phyloP scores from a whole-genome alignment of 2,888 invertebrate genomes.

The Epinotia brunnichana region DNA sequence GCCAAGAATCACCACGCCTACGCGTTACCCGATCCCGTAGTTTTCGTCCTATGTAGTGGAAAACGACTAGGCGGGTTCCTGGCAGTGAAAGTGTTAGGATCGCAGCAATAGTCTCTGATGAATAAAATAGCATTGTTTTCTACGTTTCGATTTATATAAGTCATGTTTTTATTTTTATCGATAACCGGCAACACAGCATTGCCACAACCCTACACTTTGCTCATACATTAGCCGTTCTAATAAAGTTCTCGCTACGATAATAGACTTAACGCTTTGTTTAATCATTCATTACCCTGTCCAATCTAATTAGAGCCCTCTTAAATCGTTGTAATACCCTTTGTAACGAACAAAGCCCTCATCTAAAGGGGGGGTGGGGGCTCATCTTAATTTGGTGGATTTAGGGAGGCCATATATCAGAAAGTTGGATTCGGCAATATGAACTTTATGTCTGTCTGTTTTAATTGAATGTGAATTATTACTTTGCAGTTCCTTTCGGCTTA shows the following conservation, averaged over 20 bases:
- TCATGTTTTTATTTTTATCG: neutral
- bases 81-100: neutral
- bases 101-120: neutral
- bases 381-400: slow-evolving; percentile 54
- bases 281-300: slow-evolving; percentile 78
- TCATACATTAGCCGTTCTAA: slow-evolving; percentile 75
- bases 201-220: slow-evolving; percentile 54
- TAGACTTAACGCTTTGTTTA: slow-evolving; percentile 81
- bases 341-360: slow-evolving; percentile 57
- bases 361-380: slow-evolving; percentile 53
- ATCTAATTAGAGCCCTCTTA: slow-evolving; percentile 63
- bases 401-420: slow-evolving; percentile 76
- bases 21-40: too few species aligned
- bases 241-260: slow-evolving; percentile 81
- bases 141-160: too few species aligned
- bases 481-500: slow-evolving; percentile 53
- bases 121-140: neutral
- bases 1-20: too few species aligned
- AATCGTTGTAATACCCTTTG: slow-evolving; percentile 62
- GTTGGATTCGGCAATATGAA: slow-evolving; percentile 71
- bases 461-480: slow-evolving; percentile 69
- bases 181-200: neutral
- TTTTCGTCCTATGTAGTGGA: too few species aligned
- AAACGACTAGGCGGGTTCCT: too few species aligned
- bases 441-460: slow-evolving; percentile 70